Base-by-base conservation (phyloP, 2,797 vertebrate genomes). In the Gambelia wislizenii region DNA sequence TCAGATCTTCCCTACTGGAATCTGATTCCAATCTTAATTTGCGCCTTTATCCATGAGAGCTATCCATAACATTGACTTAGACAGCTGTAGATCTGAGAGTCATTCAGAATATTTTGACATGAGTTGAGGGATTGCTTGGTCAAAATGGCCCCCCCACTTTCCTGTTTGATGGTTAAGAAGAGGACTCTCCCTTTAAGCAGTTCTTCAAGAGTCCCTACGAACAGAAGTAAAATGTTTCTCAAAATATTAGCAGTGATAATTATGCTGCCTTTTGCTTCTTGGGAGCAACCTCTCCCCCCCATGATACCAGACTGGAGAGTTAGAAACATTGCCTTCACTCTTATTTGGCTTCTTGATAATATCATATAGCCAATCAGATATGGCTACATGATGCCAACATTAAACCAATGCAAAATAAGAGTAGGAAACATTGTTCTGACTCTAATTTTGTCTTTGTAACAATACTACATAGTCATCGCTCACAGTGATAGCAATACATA, bases 281-380 rank as follows among this genome's bases (percentile, higher is more conserved):
- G 12, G 25, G 2, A 82, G 18, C 12, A 0, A 2, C 14, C 3
- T n/a, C 18, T 1, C 27, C 4, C 2, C 39, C 2, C 10, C 0
- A 33, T 30, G 27, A 44, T 42, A 33, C 27, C 39, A 82, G 27
- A 44, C 20, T 12, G 79, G 20, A 39, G 61, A 27, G 30, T n/a
- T 67, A 69, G 61, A n/a, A n/a, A 9, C 56, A 49, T 4, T 49
- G 42, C 61, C 27, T 69, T 69, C 44, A 69, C 7, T 83, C 14
- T 47, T 6, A 67, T 84, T 49, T 72, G 4, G 64, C 83, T 54
- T 84, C 10, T 42, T 74, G 13, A 36, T 52, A 39, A 54, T 27
- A 33, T 6, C 8, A 59, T 13, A 1, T 59, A 39, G n/a, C 18
- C 52, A 59, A 39, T 25, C 56, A 59, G 4, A 61, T 30, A 42